Percentiles rank a stretch among this genome's conserved stretches.
Evolutionary conservation across 2,888 invertebrate species (phyloP).

Genomic region (Maniola hyperantus): DNA sequence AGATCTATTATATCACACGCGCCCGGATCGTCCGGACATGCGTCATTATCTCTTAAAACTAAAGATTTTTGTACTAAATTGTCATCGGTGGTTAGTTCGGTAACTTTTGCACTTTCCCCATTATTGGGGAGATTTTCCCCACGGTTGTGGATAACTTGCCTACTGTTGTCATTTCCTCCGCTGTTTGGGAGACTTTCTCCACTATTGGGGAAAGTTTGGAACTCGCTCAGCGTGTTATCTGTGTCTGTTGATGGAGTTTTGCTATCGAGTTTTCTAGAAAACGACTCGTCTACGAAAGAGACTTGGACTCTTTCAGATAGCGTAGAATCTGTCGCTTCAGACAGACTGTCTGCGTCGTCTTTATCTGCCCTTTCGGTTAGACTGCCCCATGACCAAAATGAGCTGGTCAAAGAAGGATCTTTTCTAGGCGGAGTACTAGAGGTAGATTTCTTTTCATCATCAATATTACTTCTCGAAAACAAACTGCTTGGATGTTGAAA

Average conservation of each 20-base stretch:
- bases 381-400: conserved; percentile 78
- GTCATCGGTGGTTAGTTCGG: conserved; percentile 75
- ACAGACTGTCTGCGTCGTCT: conserved; percentile 62
- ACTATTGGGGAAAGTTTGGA: conserved; percentile 65
- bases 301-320: conserved; percentile 75
- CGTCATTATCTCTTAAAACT: conserved; percentile 69
- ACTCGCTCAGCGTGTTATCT: conserved; percentile 74
- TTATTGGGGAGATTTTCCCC: conserved; percentile 57
- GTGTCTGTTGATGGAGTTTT: conserved; percentile 78
- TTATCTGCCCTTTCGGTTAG: conserved; percentile 58
- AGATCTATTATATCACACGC: conserved; percentile 70
- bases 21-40: conserved; percentile 53
- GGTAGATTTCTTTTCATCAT: conserved; percentile 70
- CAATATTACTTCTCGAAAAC: conserved; percentile 76
- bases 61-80: conserved; percentile 77
- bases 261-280: conserved; percentile 72
- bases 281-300: conserved; percentile 74
- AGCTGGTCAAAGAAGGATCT: conserved; percentile 70
- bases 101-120: conserved; percentile 58
- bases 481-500: conserved; percentile 85
- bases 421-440: conserved; percentile 73
- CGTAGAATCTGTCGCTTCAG: conserved; percentile 74
- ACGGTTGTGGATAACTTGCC: conserved; percentile 59
- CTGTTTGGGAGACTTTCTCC: conserved; percentile 57
- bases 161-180: conserved; percentile 39